Percentiles rank a stretch among this genome's conserved stretches.
These are phyloP conservation scores for Nothocercus nigrocapillus DNA, from an alignment of 2,113 vertebrate species.

Conservation along the genomic window DNA sequence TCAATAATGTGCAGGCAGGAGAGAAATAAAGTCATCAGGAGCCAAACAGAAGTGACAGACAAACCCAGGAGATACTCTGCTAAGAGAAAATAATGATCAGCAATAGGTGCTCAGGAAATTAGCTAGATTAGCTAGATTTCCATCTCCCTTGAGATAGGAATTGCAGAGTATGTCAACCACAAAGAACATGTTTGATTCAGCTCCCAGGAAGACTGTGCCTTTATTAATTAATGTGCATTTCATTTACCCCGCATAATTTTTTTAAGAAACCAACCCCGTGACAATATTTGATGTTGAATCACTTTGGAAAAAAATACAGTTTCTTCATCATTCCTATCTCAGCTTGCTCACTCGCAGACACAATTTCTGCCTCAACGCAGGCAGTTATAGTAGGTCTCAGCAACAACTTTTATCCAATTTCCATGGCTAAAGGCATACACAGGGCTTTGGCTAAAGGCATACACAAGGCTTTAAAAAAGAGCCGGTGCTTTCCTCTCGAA, in stretches of 20 bases:
- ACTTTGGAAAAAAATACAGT: conserved; percentile 54
- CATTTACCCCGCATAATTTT: conserved; percentile 72
- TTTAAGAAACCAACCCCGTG: conserved; percentile 53
- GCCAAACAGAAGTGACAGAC: conserved; percentile 42
- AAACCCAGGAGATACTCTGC: not conserved
- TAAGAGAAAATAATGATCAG: not conserved
- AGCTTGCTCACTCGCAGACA: not conserved
- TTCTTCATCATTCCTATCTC: conserved; percentile 43
- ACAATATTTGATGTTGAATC: conserved; percentile 70
- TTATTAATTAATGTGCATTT: conserved; percentile 73
- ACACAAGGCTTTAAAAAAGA: not conserved
- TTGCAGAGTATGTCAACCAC: not conserved
- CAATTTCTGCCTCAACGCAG: conserved; percentile 51
- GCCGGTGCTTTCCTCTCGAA: not conserved
- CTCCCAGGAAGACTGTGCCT: conserved; percentile 27
- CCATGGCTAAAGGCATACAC: not conserved
- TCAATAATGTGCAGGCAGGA: not conserved
- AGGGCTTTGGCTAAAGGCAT: not conserved
- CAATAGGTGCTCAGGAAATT: not conserved
- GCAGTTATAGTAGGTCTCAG: conserved; percentile 63
- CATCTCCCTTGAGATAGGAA: conserved; percentile 18
- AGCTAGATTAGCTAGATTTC: not conserved
- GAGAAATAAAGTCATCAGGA: conserved; percentile 20
- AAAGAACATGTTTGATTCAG: not conserved
- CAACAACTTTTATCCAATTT: conserved; percentile 52